These are phyloP conservation scores for Pempheris klunzingeri DNA, from an alignment of 2,797 vertebrate species.

Conservation along the genomic window DNA sequence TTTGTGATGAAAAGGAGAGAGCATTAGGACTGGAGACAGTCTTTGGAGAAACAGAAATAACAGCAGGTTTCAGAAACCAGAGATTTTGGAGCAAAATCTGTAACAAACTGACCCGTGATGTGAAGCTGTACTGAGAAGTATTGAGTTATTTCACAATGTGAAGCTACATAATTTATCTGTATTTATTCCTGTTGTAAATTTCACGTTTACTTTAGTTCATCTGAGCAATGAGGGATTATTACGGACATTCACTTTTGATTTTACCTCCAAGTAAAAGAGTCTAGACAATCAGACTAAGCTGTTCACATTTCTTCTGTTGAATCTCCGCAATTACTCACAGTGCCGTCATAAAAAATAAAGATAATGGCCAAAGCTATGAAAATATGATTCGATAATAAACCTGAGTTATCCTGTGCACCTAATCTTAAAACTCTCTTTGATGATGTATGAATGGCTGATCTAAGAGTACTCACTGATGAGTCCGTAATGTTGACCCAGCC, in stretches of 20 bases:
- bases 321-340: neutral
- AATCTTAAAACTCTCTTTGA: neutral
- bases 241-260: neutral
- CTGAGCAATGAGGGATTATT: slow-evolving; percentile 5
- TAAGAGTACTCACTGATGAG: neutral
- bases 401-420: neutral
- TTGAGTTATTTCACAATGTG: neutral
- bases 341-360: neutral
- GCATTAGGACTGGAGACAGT: no score
- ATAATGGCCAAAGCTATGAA: neutral
- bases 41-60: no score
- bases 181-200: neutral
- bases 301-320: neutral
- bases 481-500: neutral
- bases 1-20: no score
- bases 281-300: neutral
- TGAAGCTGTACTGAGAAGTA: no score
- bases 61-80: no score
- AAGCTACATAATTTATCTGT: neutral
- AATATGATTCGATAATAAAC: neutral
- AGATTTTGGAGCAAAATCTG: no score
- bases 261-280: neutral
- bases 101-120: no score
- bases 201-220: neutral
- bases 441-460: neutral